Conservation (phyloP, 2,888 invertebrate species). For the Folsomia candida region DNA sequence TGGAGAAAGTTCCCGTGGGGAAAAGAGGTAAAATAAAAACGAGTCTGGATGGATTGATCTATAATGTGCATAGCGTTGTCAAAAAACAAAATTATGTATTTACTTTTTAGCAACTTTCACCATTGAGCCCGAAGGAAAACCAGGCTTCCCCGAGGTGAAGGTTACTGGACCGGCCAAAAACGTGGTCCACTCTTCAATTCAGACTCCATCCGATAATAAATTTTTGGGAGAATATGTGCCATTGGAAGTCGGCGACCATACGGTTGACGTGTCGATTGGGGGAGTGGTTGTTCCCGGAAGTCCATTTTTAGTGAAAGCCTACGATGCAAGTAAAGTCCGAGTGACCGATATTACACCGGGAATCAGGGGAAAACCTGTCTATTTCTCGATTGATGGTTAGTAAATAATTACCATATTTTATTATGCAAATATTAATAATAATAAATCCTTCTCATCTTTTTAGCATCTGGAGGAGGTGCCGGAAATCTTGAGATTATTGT, state of each 20-base stretch:
- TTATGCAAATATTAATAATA: constrained; percentile 28
- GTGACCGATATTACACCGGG: constrained; percentile 90
- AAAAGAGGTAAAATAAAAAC: too few relatives aligned
- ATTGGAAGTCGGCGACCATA: constrained; percentile 86
- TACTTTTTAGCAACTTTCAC: constrained; percentile 78
- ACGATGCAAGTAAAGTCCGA: constrained; percentile 90
- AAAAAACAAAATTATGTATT: too few relatives aligned
- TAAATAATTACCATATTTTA: not conserved
- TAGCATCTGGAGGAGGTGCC: constrained; percentile 70
- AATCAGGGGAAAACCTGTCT: constrained; percentile 86
- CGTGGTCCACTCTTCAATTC: constrained; percentile 62
- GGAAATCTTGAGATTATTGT: constrained; percentile 97
- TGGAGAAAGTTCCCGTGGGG: constrained; percentile 87
- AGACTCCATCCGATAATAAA: constrained; percentile 55
- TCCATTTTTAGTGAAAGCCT: constrained; percentile 92
- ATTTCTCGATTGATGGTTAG: constrained; percentile 85
- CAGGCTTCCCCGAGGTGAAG: constrained; percentile 69
- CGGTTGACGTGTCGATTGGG: constrained; percentile 71
- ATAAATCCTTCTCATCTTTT: too few relatives aligned
- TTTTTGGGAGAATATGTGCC: constrained; percentile 68
- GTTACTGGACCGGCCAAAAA: constrained; percentile 73
- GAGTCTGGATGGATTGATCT: too few relatives aligned
- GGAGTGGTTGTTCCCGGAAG: constrained; percentile 85
- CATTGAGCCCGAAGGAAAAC: constrained; percentile 77
- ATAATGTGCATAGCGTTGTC: too few relatives aligned